Base-by-base conservation (phyloP, 92 coral and sea anemone genomes). In the Blastomussa wellsi region DNA sequence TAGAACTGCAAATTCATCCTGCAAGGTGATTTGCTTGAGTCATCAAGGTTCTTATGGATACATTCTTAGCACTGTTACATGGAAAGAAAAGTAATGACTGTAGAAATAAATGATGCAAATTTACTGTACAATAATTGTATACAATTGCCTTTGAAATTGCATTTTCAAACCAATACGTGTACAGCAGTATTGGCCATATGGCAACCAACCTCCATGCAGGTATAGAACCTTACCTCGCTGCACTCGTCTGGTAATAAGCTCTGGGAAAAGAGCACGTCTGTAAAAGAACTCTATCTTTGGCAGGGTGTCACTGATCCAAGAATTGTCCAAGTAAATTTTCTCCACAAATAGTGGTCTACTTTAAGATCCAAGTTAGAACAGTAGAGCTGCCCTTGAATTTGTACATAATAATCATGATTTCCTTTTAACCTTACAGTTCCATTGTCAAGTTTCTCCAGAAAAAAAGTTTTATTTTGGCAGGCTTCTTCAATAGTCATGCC, bases 401-500 rank as follows among this genome's bases (percentile, higher is more conserved):
- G 81, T 20, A 60, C 55, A 51, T 62, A 76, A 76, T 76, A 84
- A 15, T 84, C 88, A 76, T 84, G 74, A 75, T 84, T 79, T 64
- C 84, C 9, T 64, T 79, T 79, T n/a, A 79, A 41, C 59, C 84
- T 79, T 65, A 65, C 59, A 39, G 74, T 79, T 79, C n/a, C 84
- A 64, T 79, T 75, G 4, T 20, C 42, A 59, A 75, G 70, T 81
- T 81, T 49, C 49, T 62, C 49, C 1, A 86, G 39, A 57, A 55
- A 79, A 57, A 53, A 79, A 26, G 68, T 49, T 79, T 72, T 86
- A 19, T 28, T 57, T 51, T 44, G 8, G 66, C 78, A 72, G 17
- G 81, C 81, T 19, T 89, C 86, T 72, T 89, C 85, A 6, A 68
- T 32, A 60, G 85, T 83, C 70, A 70, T 88, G 60, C 84, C 87